A percentile compares a stretch with the other conserved stretches of the same genome.
These are phyloP conservation scores for Lasioglossum villosulum DNA, from an alignment of 2,888 invertebrate species.

Conservation along the genomic window DNA sequence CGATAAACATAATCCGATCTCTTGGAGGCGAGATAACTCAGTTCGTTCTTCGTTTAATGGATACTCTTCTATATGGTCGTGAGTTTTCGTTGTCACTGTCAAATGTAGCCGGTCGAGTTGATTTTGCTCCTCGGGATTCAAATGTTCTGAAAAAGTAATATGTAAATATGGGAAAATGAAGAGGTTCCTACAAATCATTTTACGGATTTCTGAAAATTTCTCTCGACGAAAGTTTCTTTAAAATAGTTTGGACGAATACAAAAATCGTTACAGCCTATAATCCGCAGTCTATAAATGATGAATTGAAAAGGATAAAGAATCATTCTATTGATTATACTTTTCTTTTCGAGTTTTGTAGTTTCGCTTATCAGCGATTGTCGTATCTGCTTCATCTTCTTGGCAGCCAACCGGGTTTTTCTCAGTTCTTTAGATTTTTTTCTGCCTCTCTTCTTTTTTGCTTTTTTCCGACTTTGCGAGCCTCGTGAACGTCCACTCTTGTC, in stretches of 20 bases:
- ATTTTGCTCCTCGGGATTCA: conserved; percentile 33
- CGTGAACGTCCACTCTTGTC: not conserved
- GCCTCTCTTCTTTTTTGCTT: not conserved
- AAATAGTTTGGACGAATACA: not conserved
- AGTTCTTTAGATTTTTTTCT: not conserved
- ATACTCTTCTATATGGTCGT: conserved; percentile 23
- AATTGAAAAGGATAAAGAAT: not conserved
- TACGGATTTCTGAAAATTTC: not conserved
- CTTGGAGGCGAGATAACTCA: conserved; percentile 44
- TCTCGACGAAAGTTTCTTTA: not conserved
- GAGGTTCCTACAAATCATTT: not conserved
- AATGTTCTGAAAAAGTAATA: conserved; percentile 29
- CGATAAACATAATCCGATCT: conserved; percentile 47
- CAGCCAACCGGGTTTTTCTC: not conserved
- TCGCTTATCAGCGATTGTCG: conserved; percentile 20
- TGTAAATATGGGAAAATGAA: not conserved
- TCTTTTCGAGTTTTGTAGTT: conserved; percentile 34
- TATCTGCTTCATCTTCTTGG: conserved; percentile 24
- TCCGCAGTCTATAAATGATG: not conserved
- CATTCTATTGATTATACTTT: conserved; percentile 29
- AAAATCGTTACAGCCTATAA: not conserved
- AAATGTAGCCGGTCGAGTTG: conserved; percentile 34
- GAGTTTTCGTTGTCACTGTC: conserved; percentile 4
- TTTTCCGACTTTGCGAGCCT: not conserved
- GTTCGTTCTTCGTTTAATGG: conserved; percentile 25